Conservation (phyloP, 2,888 invertebrate species). For the Mantis religiosa region DNA sequence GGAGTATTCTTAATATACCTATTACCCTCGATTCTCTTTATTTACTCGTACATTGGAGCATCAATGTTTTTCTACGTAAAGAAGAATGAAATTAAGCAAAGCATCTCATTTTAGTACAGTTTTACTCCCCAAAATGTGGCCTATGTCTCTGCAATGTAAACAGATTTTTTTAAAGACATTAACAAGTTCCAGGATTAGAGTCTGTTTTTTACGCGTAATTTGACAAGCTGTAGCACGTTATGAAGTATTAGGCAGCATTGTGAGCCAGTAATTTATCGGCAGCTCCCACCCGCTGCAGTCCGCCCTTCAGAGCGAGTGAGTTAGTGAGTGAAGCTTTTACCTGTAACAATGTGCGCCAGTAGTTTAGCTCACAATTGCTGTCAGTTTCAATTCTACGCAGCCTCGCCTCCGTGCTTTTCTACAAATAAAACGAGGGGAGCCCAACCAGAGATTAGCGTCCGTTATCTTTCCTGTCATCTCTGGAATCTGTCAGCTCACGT, state of each 20-base stretch:
- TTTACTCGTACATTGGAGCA: too few species aligned
- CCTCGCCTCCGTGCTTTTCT: not conserved
- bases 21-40: too few species aligned
- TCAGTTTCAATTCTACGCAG: conserved; percentile 16
- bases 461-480: conserved; percentile 17
- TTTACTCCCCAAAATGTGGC: too few species aligned
- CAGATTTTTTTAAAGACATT: too few species aligned
- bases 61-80: too few species aligned
- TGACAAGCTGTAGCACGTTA: not conserved
- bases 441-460: conserved; percentile 6
- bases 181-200: too few species aligned
- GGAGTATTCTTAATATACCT: too few species aligned
- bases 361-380: conserved; percentile 24
- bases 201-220: too few species aligned
- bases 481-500: conserved; percentile 8
- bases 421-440: not conserved
- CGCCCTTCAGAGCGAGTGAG: too few species aligned
- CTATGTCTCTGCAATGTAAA: too few species aligned
- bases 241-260: not conserved
- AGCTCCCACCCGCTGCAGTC: not conserved
- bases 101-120: too few species aligned
- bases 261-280: not conserved
- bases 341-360: conserved; percentile 12
- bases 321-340: not conserved
- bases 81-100: too few species aligned